Evolutionary conservation across 2,113 vertebrate genomes (phyloP).

Genomic region (Pelodiscus sinensis): DNA sequence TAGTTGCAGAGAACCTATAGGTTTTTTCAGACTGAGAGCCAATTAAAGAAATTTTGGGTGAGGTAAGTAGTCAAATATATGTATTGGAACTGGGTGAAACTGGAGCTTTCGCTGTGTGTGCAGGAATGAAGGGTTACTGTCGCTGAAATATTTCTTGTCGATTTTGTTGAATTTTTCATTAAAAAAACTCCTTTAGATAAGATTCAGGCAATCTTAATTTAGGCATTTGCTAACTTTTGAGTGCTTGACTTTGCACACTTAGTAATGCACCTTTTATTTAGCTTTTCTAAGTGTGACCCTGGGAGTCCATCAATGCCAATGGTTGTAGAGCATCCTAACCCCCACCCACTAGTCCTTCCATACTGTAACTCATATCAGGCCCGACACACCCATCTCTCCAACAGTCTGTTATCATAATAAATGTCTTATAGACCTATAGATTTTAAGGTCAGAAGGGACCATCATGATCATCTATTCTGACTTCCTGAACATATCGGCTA

Average conservation of each 20-base stretch:
- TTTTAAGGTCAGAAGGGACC: too few species aligned
- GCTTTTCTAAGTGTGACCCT: not conserved
- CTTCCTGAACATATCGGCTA: too few species aligned
- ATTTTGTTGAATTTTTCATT: not conserved
- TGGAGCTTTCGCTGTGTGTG: too few species aligned
- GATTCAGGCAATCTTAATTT: not conserved
- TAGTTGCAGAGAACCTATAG: not conserved
- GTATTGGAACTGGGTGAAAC: too few species aligned
- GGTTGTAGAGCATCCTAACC: not conserved
- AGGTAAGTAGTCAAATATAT: not conserved
- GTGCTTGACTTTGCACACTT: not conserved
- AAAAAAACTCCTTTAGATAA: not conserved
- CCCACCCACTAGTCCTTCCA: not conserved
- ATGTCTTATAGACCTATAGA: too few species aligned
- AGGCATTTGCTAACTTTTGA: not conserved
- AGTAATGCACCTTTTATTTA: not conserved
- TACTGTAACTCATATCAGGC: not conserved
- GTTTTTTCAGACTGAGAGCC: not conserved
- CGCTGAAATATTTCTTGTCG: too few species aligned
- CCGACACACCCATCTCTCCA: too few species aligned
- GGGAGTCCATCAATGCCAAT: not conserved
- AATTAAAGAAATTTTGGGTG: not conserved
- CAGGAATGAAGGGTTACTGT: too few species aligned
- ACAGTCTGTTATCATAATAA: too few species aligned
- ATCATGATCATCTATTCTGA: too few species aligned